phyloP scores from a whole-genome alignment of 2,797 vertebrate genomes.

The Pelodytes ibericus region DNA sequence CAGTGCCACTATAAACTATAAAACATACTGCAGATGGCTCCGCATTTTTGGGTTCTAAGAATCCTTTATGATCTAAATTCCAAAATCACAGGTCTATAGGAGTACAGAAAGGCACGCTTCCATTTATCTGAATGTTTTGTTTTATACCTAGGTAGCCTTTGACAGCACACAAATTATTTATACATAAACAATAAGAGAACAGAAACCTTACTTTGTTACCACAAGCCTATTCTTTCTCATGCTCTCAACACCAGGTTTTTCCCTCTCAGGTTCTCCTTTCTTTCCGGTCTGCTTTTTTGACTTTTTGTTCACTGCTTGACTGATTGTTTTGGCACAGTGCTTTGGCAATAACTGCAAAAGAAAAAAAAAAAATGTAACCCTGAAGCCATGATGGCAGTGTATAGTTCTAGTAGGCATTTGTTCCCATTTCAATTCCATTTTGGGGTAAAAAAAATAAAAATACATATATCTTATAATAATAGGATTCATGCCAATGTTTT shows the following conservation, averaged over 20 bases:
- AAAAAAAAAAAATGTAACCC: slow-evolving; percentile 52
- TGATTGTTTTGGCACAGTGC: slow-evolving; percentile 99
- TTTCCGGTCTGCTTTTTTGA: slow-evolving; percentile 95
- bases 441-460: not conserved
- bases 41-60: too few species aligned
- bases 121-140: too few species aligned
- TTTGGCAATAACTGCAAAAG: slow-evolving; percentile 89
- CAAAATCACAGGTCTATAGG: too few species aligned
- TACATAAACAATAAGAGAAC: not conserved
- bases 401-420: slow-evolving; percentile 30
- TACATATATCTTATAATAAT: not conserved
- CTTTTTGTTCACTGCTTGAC: slow-evolving; percentile 99
- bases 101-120: too few species aligned
- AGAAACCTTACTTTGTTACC: slow-evolving; percentile 77
- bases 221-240: slow-evolving; percentile 96
- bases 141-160: too few species aligned
- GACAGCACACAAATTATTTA: too few species aligned
- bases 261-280: slow-evolving; percentile 96
- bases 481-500: too few species aligned
- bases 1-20: too few species aligned
- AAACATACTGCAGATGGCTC: too few species aligned
- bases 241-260: slow-evolving; percentile 98
- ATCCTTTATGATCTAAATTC: too few species aligned
- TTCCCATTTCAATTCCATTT: not conserved
- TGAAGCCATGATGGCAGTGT: not conserved